Base-by-base conservation (phyloP, 1,140 invertebrate species). In the Goniozus legneri region DNA sequence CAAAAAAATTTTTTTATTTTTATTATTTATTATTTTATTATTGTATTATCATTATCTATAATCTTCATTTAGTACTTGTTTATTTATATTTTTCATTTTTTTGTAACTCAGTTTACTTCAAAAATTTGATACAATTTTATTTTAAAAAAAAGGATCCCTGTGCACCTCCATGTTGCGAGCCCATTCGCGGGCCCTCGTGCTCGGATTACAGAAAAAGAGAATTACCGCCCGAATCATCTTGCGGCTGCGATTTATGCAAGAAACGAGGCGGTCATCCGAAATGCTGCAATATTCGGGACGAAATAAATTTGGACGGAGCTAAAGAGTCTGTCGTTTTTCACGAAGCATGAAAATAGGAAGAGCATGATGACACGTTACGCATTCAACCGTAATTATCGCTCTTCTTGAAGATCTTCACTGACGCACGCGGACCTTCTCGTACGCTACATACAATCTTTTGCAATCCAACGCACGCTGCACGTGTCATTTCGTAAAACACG, bases 71-170 rank as follows among this genome's bases (percentile, higher is more conserved):
- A n/a, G n/a, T n/a, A n/a, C n/a, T n/a, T n/a, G n/a, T n/a, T n/a
- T n/a, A n/a, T n/a, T n/a, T n/a, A n/a, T n/a, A n/a, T n/a, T n/a
- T n/a, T n/a, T n/a, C n/a, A n/a, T n/a, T n/a, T n/a, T n/a, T n/a
- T n/a, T n/a, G n/a, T n/a, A n/a, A n/a, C n/a, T n/a, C n/a, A n/a
- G n/a, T n/a, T n/a, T n/a, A n/a, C n/a, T n/a, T n/a, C n/a, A 10
- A 3, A n/a, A 38, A 8, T 19, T 12, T 18, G 22, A 20, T 33
- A 18, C 22, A 44, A 43, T 50, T 40, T 1, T 21, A n/a, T n/a
- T n/a, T n/a, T n/a, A n/a, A n/a, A n/a, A n/a, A n/a, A n/a, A n/a
- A 64, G 61, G 57, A 64, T 54, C 61, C 61, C 27, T 56, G 39
- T 31, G 48, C 48, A 6, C 44, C 50, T 0, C 42, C 41, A 10